A percentile compares a stretch with the other conserved stretches of the same genome.
Conservation (phyloP, 1,140 invertebrate genomes). For the Drosophila subobscura region DNA sequence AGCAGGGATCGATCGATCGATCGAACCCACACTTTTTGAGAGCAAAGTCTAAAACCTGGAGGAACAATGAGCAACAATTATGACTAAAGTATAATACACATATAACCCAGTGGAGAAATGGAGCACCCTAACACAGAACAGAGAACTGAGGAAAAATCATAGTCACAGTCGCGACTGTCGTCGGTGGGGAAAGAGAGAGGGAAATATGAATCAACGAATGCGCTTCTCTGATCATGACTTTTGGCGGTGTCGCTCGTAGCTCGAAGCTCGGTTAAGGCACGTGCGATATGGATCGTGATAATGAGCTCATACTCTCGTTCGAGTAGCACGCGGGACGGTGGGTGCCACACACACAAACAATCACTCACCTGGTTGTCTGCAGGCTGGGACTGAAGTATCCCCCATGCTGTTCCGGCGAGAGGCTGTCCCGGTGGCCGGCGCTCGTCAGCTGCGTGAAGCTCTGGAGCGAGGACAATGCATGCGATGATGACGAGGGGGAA, state of each 20-base stretch:
- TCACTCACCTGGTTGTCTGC: constrained; percentile 72
- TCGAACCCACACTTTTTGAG: background rate
- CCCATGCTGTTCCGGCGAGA: constrained; percentile 69
- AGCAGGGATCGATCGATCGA: background rate
- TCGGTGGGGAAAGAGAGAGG: background rate
- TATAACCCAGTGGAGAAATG: constrained; percentile 6
- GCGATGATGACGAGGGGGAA: constrained; percentile 71
- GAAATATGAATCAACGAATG: constrained; percentile 68
- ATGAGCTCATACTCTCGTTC: constrained; percentile 52
- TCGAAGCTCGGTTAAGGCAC: constrained; percentile 65
- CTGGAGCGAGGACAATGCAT: constrained; percentile 64
- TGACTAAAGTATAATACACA: constrained; percentile 1
- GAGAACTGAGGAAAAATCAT: constrained; percentile 38
- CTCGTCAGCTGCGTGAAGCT: constrained; percentile 79
- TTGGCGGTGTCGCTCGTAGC: constrained; percentile 50
- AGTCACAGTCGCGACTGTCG: constrained; percentile 26
- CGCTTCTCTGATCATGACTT: constrained; percentile 69
- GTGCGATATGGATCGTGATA: constrained; percentile 59
- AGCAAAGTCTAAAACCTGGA: constrained; percentile 15
- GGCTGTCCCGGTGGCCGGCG: constrained; percentile 64
- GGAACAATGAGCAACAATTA: constrained; percentile 35
- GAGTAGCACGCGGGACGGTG: background rate
- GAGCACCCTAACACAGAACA: constrained; percentile 47
- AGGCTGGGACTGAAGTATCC: constrained; percentile 68
- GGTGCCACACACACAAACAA: background rate